Evolutionary conservation across 2,797 vertebrate species (phyloP).

Genomic region (Meriones psammophilus): DNA sequence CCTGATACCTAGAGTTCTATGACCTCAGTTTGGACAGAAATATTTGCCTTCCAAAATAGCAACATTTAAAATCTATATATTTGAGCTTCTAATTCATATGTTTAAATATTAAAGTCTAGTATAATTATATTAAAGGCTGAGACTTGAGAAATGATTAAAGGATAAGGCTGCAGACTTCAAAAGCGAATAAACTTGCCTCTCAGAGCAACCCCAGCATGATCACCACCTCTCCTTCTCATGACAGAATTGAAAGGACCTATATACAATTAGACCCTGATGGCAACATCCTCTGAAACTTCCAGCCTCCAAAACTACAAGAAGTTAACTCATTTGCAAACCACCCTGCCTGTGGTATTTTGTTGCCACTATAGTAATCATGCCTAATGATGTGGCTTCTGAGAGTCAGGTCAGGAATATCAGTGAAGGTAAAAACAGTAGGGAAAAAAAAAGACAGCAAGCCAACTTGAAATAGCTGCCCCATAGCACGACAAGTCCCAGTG

Average conservation of each 20-base stretch:
- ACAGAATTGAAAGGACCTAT: not conserved
- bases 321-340: not conserved
- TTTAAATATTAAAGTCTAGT: not conserved
- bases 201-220: rapidly evolving
- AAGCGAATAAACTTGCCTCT: rapidly evolving
- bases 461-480: not conserved
- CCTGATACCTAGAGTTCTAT: not conserved
- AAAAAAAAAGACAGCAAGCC: not conserved
- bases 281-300: not conserved
- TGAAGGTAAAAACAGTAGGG: not conserved
- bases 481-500: not conserved
- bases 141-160: not conserved
- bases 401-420: not conserved
- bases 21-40: not conserved
- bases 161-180: not conserved
- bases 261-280: not conserved
- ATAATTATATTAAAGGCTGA: not conserved
- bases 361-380: not conserved
- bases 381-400: not conserved
- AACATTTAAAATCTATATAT: no score
- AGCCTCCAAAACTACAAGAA: not conserved
- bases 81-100: not conserved
- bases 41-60: rapidly evolving
- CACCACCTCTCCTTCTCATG: rapidly evolving
- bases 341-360: not conserved